Base-by-base conservation (phyloP, 2,888 invertebrate species). In the Pomacea canaliculata region DNA sequence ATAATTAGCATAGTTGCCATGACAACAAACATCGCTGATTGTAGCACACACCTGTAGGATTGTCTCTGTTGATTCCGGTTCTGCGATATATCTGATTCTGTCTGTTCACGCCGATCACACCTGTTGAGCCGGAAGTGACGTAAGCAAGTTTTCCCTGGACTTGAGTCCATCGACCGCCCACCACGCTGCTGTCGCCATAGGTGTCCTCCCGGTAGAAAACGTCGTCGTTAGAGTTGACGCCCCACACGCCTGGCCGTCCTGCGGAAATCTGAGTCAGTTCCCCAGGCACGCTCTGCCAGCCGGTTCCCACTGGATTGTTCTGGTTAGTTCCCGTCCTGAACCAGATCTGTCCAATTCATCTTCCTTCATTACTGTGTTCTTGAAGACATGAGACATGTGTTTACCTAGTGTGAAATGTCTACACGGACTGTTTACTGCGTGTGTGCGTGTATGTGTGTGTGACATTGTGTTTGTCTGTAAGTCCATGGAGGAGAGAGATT, bases 171-270 rank as follows among this genome's bases (percentile, higher is more conserved):
- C 49, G 8, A 49, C 5, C 0, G 51, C 69, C 69, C 7, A n/a
- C 23, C 9, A 13, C 3, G 19, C 16, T 49, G 10, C 12, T 9
- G 69, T 51, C 51, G 48, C 69, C 69, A 48, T 49, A 51, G 10
- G 69, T 69, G 2, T 9, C 69, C 16, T n/a, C 51, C 7, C 49
- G 37, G 51, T 69, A 69, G 51, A 9, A 69, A 23, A 69, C n/a
- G n/a, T 69, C 48, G 69, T 69, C 51, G 23, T 51, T 69, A 23
- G 49, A 2, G 69, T 69, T 51, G 7, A 69, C 69, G 7, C 69
- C 69, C 49, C 49, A 69, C 51, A 51, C 51, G 1, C 69, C 69
- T 12, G 69, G 1, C 19, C n/a, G 4, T 16, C 69, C 69, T 13
- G 19, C 49, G 19, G 69, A 69, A 13, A 69, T 23, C 51, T 69